phyloP scores from a whole-genome alignment of 2,113 vertebrate species.

The Diadophis punctatus region DNA sequence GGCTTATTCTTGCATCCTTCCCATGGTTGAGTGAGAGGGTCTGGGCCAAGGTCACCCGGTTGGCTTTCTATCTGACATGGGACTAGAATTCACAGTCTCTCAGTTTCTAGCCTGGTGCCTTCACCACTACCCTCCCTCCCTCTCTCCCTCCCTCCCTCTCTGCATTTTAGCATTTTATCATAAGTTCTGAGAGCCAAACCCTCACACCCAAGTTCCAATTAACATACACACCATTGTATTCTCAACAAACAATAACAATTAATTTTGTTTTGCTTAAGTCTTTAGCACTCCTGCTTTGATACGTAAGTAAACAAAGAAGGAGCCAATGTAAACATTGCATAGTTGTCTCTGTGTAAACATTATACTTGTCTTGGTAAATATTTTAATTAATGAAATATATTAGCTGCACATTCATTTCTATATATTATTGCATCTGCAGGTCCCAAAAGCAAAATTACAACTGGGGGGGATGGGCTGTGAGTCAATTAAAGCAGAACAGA shows the following conservation, averaged over 20 bases:
- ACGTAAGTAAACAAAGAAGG: neutral
- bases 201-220: neutral
- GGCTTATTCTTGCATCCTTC: neutral
- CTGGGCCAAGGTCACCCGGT: neutral
- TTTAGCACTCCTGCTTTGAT: neutral
- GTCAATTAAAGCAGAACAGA: neutral
- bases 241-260: neutral
- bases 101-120: neutral
- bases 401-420: neutral
- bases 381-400: neutral
- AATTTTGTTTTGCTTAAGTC: neutral
- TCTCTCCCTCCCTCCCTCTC: no score
- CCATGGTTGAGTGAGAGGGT: neutral
- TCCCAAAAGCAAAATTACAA: neutral
- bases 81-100: neutral
- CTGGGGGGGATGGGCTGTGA: fast-evolving
- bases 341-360: neutral
- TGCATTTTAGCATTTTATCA: neutral
- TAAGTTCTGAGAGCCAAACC: neutral
- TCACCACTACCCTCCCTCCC: neutral
- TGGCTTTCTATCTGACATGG: neutral
- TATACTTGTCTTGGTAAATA: neutral
- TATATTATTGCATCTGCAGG: neutral
- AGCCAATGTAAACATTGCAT: conserved; percentile 24
- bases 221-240: neutral